Conservation (phyloP, 2,888 invertebrate genomes). For the Parnassius mnemosyne region DNA sequence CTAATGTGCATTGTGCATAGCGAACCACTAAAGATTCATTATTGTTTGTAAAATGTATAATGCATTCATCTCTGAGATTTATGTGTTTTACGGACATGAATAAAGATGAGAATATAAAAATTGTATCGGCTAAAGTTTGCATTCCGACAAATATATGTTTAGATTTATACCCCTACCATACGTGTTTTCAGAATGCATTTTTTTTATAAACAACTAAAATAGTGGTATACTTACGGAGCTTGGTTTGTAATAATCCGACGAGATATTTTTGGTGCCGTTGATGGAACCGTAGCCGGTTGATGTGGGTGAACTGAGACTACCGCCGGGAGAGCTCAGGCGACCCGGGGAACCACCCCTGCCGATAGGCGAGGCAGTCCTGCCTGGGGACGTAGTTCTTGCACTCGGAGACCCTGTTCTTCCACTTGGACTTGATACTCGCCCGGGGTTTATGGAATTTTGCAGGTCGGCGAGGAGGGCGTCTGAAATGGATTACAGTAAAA, state of each 20-base stretch:
- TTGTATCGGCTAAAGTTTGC: too few species aligned
- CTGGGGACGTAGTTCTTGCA: constrained; percentile 64
- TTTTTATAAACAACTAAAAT: background rate
- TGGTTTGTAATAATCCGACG: constrained; percentile 75
- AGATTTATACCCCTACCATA: too few species aligned
- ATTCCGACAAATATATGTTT: too few species aligned
- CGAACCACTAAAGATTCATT: too few species aligned
- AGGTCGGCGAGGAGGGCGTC: constrained; percentile 97
- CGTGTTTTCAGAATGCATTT: background rate
- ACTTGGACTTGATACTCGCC: constrained; percentile 75
- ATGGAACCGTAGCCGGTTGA: constrained; percentile 90
- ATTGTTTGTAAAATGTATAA: too few species aligned
- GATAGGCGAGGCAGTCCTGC: constrained; percentile 60
- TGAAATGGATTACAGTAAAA: constrained; percentile 70
- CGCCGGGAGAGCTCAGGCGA: constrained; percentile 69
- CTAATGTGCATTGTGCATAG: too few species aligned
- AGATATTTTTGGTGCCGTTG: constrained; percentile 82
- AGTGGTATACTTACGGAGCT: constrained; percentile 79
- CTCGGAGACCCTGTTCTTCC: constrained; percentile 75
- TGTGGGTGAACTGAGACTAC: constrained; percentile 73
- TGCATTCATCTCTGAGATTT: too few species aligned
- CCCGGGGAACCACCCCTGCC: constrained; percentile 76
- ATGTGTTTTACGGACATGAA: too few species aligned
- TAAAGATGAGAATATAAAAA: too few species aligned
- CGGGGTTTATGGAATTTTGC: constrained; percentile 92